These are phyloP conservation scores for Gymnocephalus cernua DNA, from an alignment of 2,113 vertebrate genomes.

Conservation along the genomic window DNA sequence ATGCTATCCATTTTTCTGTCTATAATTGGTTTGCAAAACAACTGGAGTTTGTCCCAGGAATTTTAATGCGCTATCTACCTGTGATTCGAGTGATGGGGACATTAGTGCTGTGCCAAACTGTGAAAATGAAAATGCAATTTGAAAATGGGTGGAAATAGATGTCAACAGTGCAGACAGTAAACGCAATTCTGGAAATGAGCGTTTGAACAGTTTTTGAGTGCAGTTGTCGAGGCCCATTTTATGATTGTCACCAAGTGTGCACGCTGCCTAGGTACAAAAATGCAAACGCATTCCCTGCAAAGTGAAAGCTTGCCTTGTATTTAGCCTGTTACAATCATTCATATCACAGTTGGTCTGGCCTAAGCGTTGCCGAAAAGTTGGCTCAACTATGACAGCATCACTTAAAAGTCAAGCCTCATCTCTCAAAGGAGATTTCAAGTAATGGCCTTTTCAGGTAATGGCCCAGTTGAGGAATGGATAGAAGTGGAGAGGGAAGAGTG, in stretches of 20 bases:
- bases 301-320: background rate
- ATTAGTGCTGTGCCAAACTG: slow-evolving; percentile 10
- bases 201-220: slow-evolving; percentile 23
- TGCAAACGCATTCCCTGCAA: background rate
- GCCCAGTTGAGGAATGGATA: slow-evolving; percentile 56
- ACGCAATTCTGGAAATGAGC: slow-evolving; percentile 22
- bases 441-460: slow-evolving; percentile 70
- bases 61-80: slow-evolving; percentile 45
- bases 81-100: slow-evolving; percentile 27
- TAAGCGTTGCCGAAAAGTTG: slow-evolving; percentile 11
- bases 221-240: background rate
- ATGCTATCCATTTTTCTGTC: slow-evolving; percentile 12
- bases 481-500: slow-evolving; percentile 12
- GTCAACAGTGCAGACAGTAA: slow-evolving; percentile 15
- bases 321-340: slow-evolving; percentile 13
- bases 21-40: slow-evolving; percentile 45
- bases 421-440: slow-evolving; percentile 58
- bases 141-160: slow-evolving; percentile 38
- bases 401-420: slow-evolving; percentile 62
- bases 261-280: background rate
- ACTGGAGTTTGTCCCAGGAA: slow-evolving; percentile 38
- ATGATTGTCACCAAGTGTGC: slow-evolving; percentile 6
- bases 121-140: slow-evolving; percentile 38
- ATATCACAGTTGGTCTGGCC: slow-evolving; percentile 4
- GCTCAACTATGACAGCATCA: slow-evolving; percentile 43